phyloP scores from a whole-genome alignment of 1,140 invertebrate genomes.

The Bombus waltoni region DNA sequence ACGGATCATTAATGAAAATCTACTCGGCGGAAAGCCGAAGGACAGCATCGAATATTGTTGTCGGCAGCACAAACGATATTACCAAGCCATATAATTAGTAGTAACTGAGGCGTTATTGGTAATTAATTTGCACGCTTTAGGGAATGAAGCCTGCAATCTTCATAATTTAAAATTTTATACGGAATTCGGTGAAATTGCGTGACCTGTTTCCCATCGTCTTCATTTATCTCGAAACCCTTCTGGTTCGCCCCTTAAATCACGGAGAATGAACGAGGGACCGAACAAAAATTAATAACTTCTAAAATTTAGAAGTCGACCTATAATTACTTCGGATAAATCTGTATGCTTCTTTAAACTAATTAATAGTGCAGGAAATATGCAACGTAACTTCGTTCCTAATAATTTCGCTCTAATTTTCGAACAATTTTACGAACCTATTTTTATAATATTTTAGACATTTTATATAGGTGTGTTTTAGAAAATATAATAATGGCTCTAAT shows the following conservation, averaged over 20 bases:
- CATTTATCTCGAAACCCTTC: constrained; percentile 6
- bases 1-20: constrained; percentile 38
- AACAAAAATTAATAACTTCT: background rate
- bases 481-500: background rate
- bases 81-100: constrained; percentile 32
- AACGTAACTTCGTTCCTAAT: background rate
- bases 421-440: background rate
- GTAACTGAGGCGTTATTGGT: constrained; percentile 25
- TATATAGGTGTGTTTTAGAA: background rate
- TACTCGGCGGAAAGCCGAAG: constrained; percentile 15
- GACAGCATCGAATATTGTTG: constrained; percentile 1
- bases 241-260: background rate
- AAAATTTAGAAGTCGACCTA: background rate
- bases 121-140: constrained; percentile 20
- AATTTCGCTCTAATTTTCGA: background rate
- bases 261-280: background rate
- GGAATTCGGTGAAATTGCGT: constrained; percentile 8
- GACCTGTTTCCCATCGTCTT: constrained; percentile 6
- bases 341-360: background rate
- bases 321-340: background rate
- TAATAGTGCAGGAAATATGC: background rate
- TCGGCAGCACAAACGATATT: background rate
- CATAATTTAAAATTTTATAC: constrained; percentile 29
- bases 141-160: constrained; percentile 18
- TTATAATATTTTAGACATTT: background rate